Percentiles rank a stretch among this genome's conserved stretches.
These are phyloP conservation scores for Himantopus leucocephalus DNA, from an alignment of 2,113 vertebrate species.

Conservation along the genomic window DNA sequence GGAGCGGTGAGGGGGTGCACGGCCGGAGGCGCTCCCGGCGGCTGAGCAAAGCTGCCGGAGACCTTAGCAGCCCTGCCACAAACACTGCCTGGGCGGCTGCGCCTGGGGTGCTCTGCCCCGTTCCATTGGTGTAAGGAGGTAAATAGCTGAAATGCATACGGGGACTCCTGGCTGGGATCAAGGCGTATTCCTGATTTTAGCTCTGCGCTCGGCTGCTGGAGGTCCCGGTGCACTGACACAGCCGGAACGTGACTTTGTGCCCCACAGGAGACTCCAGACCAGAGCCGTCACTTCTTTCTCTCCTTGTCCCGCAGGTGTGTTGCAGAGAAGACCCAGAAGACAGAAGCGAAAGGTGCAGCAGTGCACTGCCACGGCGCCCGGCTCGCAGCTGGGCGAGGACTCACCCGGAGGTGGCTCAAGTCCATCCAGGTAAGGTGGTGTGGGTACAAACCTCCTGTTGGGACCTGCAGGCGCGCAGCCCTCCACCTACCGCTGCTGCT, in stretches of 20 bases:
- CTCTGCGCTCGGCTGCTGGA: background rate
- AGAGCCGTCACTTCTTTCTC: background rate
- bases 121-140: background rate
- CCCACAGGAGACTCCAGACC: background rate
- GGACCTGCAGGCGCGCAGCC: background rate
- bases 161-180: background rate
- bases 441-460: background rate
- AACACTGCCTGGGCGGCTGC: rapidly evolving
- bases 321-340: background rate
- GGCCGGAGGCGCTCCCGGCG: rapidly evolving
- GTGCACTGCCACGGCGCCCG: no score
- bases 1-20: background rate
- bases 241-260: background rate
- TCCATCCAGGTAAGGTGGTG: background rate
- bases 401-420: rapidly evolving
- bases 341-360: background rate
- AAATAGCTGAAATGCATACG: background rate
- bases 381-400: rapidly evolving
- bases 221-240: background rate
- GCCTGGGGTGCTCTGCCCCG: rapidly evolving
- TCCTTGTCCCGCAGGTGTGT: background rate
- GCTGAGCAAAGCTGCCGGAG: rapidly evolving
- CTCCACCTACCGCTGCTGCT: background rate
- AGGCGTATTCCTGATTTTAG: background rate
- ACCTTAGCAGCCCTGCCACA: background rate